phyloP scores from a whole-genome alignment of 2,888 invertebrate species.

The Dolichopus griseipennis region DNA sequence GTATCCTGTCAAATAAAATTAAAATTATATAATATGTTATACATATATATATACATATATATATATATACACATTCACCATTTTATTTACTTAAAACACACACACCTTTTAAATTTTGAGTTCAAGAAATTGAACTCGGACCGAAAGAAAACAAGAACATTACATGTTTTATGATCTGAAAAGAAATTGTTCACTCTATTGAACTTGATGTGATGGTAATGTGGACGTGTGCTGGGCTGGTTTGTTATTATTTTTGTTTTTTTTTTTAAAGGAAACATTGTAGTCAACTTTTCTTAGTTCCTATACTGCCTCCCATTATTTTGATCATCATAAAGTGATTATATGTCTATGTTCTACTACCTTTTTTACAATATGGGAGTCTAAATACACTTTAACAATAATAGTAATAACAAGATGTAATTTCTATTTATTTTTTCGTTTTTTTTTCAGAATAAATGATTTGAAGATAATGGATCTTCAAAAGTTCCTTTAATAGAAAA shows the following conservation, averaged over 20 bases:
- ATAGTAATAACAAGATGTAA: not conserved
- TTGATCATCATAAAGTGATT: not conserved
- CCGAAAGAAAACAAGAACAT: not conserved
- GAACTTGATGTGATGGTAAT: conserved; percentile 1
- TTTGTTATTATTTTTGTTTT: not conserved
- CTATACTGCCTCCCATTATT: not conserved
- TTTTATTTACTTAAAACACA: no score
- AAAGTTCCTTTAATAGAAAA: not conserved
- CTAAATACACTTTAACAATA: not conserved
- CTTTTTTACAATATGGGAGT: not conserved
- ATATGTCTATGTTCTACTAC: not conserved
- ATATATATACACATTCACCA: no score
- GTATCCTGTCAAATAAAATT: no score
- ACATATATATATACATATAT: no score
- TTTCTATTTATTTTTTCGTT: no score
- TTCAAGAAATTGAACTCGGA: no score
- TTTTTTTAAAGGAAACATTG: not conserved
- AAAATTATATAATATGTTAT: no score
- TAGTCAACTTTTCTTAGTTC: not conserved
- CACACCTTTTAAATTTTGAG: no score
- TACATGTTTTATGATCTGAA: conserved; percentile 3
- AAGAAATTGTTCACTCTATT: conserved; percentile 4
- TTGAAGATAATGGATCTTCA: not conserved
- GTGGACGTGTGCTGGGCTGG: not conserved
- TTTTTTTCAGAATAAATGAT: not conserved